phyloP scores from a whole-genome alignment of 2,113 vertebrate genomes.

The Ginglymostoma cirratum region DNA sequence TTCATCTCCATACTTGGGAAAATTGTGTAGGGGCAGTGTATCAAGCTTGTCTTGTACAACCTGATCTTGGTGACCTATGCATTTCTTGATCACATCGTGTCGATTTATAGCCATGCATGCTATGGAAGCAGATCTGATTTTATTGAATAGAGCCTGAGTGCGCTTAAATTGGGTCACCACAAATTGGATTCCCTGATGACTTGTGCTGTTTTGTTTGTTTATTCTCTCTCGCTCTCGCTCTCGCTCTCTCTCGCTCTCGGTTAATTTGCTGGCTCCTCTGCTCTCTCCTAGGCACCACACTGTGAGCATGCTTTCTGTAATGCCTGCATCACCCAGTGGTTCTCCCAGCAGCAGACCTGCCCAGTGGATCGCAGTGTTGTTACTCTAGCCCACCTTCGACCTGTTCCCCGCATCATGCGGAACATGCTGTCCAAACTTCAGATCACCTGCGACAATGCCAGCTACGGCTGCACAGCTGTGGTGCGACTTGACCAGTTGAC shows the following conservation, averaged over 20 bases:
- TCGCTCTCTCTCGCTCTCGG: neutral
- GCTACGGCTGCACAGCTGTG: slow-evolving; percentile 84
- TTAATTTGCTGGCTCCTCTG: neutral
- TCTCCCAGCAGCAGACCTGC: slow-evolving; percentile 96
- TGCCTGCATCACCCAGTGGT: slow-evolving; percentile 98
- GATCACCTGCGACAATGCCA: slow-evolving; percentile 90
- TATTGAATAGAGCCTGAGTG: slow-evolving; percentile 3
- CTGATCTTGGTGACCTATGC: neutral
- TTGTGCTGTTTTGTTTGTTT: neutral
- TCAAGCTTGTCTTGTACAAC: neutral
- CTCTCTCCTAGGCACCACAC: slow-evolving; percentile 74
- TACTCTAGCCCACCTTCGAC: slow-evolving; percentile 90
- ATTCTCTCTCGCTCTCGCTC: neutral
- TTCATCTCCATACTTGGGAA: neutral
- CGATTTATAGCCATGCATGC: neutral
- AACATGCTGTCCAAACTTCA: slow-evolving; percentile 98
- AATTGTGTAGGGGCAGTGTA: neutral
- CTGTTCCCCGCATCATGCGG: slow-evolving; percentile 96
- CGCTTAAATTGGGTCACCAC: neutral
- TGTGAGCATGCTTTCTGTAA: slow-evolving; percentile 99
- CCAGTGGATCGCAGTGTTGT: slow-evolving; percentile 96
- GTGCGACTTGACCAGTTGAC: slow-evolving; percentile 90
- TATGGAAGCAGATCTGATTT: neutral
- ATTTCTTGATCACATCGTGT: neutral
- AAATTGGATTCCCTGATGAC: neutral